Conservation (phyloP, 2,888 invertebrate species). For the Volucella bombylans region DNA sequence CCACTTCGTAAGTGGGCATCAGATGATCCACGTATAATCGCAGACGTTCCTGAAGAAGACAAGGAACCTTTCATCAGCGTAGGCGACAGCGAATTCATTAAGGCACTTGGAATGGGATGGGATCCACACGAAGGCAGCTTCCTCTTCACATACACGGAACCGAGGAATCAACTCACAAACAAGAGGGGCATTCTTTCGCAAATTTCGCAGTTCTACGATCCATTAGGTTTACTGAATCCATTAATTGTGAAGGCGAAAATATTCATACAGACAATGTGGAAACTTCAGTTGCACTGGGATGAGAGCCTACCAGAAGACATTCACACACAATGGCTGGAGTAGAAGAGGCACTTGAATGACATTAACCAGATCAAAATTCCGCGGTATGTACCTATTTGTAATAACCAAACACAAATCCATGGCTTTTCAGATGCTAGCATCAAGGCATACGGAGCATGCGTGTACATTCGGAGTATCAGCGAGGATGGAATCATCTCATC, state of each 20-base stretch:
- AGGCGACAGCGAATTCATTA: constrained; percentile 39
- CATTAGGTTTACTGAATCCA: constrained; percentile 40
- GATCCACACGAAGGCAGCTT: constrained; percentile 42
- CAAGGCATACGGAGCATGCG: constrained; percentile 26
- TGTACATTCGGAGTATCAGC: neutral
- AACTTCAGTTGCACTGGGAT: neutral
- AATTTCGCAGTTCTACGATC: constrained; percentile 48
- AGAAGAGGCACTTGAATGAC: constrained; percentile 10
- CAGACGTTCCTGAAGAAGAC: no score
- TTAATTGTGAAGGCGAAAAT: constrained; percentile 59
- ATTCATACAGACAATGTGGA: constrained; percentile 42
- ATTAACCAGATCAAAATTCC: constrained; percentile 13
- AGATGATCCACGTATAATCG: no score
- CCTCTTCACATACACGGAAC: constrained; percentile 33
- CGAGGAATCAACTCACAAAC: constrained; percentile 16
- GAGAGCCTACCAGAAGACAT: neutral
- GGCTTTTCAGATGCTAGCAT: neutral
- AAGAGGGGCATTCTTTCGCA: constrained; percentile 58
- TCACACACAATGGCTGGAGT: constrained; percentile 10
- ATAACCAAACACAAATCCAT: constrained; percentile 8
- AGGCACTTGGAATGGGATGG: constrained; percentile 50
- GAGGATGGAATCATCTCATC: neutral
- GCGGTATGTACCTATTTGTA: constrained; percentile 19
- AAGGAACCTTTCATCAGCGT: constrained; percentile 9
- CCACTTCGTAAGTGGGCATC: neutral